A percentile compares a stretch with the other conserved stretches of the same genome.
phyloP scores from a whole-genome alignment of 1,140 invertebrate species.

The Zaprionus lachaisei region DNA sequence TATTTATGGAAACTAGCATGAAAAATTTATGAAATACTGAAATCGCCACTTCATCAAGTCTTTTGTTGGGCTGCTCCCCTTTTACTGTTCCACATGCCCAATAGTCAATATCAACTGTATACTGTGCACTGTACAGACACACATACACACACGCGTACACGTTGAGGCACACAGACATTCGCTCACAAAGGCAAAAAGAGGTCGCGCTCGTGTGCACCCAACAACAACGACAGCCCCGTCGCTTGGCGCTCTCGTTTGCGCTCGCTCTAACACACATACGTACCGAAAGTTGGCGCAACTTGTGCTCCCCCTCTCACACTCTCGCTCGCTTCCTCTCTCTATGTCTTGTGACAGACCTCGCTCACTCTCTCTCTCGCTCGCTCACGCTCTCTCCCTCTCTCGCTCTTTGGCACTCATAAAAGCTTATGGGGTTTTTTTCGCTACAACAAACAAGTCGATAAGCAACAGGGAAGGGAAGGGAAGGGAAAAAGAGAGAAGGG shows the following conservation, averaged over 20 bases:
- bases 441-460: constrained; percentile 59
- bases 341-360: constrained; percentile 1
- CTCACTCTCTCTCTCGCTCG: constrained; percentile 50
- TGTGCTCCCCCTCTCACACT: constrained; percentile 30
- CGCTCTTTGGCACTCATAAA: constrained; percentile 50
- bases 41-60: constrained; percentile 14
- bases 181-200: constrained; percentile 60
- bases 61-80: constrained; percentile 26
- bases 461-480: constrained; percentile 21
- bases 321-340: constrained; percentile 7
- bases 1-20: not conserved
- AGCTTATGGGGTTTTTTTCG: constrained; percentile 34
- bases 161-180: constrained; percentile 7
- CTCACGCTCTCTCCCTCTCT: constrained; percentile 42
- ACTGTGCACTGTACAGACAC: constrained; percentile 31
- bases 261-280: constrained; percentile 78
- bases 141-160: constrained; percentile 8
- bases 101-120: constrained; percentile 67
- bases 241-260: constrained; percentile 73
- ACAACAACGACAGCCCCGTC: constrained; percentile 50
- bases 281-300: constrained; percentile 71
- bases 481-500: not conserved
- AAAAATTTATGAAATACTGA: not conserved
- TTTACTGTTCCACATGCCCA: constrained; percentile 19
- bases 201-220: constrained; percentile 80